Percentiles rank a stretch among this genome's conserved stretches.
These are phyloP conservation scores for Mohoua ochrocephala DNA, from an alignment of 2,113 vertebrate species.

Conservation along the genomic window DNA sequence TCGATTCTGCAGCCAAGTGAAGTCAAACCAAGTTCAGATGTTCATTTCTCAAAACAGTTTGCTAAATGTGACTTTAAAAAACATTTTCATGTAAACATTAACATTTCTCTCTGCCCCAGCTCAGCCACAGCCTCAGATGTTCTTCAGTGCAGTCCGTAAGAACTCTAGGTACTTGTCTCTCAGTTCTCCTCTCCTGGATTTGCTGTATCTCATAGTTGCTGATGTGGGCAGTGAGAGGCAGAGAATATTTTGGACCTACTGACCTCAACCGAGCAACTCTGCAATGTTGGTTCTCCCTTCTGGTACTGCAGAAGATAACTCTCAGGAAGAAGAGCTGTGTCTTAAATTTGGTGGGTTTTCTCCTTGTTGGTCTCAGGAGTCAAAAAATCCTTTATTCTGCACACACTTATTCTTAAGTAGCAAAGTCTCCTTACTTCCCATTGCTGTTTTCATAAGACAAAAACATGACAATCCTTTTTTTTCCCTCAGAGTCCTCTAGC, in stretches of 20 bases:
- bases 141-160: not conserved
- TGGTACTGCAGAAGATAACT: not conserved
- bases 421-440: not conserved
- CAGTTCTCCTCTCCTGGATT: not conserved
- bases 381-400: not conserved
- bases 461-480: not conserved
- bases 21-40: not conserved
- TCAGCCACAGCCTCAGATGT: not conserved
- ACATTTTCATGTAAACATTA: not conserved
- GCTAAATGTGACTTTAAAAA: not conserved
- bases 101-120: not conserved
- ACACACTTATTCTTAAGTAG: not conserved
- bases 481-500: not conserved
- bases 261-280: not conserved
- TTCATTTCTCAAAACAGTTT: not conserved
- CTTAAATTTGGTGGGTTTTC: not conserved
- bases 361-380: not conserved
- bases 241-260: not conserved
- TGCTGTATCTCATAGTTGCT: not conserved
- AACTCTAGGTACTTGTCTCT: not conserved
- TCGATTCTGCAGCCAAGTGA: not conserved
- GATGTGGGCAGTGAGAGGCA: not conserved
- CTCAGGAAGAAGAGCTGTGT: not conserved
- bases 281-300: not conserved
- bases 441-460: not conserved